Evolutionary conservation across 2,113 vertebrate species (phyloP).

Genomic region (Mellivora capensis): DNA sequence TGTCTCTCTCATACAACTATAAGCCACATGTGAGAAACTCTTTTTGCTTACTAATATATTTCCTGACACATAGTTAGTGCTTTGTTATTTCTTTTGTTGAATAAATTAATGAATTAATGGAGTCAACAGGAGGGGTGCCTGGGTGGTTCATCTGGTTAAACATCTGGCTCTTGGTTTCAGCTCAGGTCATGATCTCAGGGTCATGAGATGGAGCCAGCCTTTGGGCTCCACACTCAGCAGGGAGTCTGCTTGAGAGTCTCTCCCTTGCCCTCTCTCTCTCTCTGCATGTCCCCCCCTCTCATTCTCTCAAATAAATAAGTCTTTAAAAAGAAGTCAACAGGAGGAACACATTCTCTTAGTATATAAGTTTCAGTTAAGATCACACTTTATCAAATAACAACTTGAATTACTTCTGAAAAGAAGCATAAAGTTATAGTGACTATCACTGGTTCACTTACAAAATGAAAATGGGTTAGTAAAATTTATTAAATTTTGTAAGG

Average conservation of each 20-base stretch:
- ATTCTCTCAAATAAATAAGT: background rate
- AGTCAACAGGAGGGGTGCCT: background rate
- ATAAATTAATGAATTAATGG: background rate
- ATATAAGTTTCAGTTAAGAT: background rate
- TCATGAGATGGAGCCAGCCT: background rate
- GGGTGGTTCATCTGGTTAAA: background rate
- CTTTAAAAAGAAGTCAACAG: background rate
- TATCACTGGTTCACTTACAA: background rate
- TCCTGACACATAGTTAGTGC: background rate
- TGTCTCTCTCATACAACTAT: background rate
- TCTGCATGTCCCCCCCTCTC: background rate
- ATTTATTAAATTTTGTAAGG: conserved; percentile 5
- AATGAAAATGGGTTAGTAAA: conserved; percentile 4
- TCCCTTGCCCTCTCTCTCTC: background rate
- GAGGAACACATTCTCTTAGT: background rate
- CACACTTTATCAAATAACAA: background rate
- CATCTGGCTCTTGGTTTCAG: background rate
- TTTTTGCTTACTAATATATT: background rate
- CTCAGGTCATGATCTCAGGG: background rate
- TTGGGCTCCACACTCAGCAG: background rate
- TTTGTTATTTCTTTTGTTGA: conserved; percentile 3
- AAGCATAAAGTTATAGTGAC: background rate
- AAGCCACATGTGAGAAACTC: background rate
- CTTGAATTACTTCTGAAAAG: background rate
- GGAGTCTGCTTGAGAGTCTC: background rate